Evolutionary conservation across 1,140 invertebrate species (phyloP).

Genomic region (Ganaspis sp.): DNA sequence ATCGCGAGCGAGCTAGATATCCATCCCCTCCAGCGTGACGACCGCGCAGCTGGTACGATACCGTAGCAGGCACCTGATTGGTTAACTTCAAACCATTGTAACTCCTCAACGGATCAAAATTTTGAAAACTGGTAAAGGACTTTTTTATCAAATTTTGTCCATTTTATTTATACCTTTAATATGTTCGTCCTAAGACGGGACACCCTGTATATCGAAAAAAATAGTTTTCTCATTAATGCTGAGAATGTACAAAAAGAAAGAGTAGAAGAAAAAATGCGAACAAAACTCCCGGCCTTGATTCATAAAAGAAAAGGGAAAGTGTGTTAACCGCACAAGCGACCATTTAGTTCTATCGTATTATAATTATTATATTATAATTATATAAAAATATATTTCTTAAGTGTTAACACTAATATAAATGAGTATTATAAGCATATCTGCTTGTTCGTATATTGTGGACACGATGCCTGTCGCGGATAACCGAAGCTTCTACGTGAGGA

Average conservation of each 20-base stretch:
- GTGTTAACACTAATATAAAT: constrained; percentile 77
- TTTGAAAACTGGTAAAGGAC: too few species aligned
- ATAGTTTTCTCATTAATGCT: too few species aligned
- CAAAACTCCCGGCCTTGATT: neutral
- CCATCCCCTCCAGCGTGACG: too few species aligned
- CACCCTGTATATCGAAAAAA: too few species aligned
- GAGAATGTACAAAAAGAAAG: constrained; percentile 33
- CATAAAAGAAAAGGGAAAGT: neutral
- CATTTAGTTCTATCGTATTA: constrained; percentile 61
- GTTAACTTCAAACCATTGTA: too few species aligned
- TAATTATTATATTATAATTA: constrained; percentile 74
- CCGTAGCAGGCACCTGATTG: too few species aligned
- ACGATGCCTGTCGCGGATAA: constrained; percentile 76
- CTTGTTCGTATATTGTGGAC: constrained; percentile 62
- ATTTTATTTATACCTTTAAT: too few species aligned
- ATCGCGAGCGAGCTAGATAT: too few species aligned
- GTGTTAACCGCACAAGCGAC: constrained; percentile 53
- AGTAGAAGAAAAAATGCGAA: constrained; percentile 23
- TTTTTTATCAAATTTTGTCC: too few species aligned
- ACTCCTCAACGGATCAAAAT: too few species aligned
- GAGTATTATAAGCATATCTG: constrained; percentile 74
- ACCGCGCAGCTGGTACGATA: too few species aligned
- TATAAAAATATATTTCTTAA: constrained; percentile 78
- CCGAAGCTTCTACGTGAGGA: constrained; percentile 73
- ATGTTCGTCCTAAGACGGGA: too few species aligned